Evolutionary conservation across 2,113 vertebrate species (phyloP).

Genomic region (Thunnus maccoyii): DNA sequence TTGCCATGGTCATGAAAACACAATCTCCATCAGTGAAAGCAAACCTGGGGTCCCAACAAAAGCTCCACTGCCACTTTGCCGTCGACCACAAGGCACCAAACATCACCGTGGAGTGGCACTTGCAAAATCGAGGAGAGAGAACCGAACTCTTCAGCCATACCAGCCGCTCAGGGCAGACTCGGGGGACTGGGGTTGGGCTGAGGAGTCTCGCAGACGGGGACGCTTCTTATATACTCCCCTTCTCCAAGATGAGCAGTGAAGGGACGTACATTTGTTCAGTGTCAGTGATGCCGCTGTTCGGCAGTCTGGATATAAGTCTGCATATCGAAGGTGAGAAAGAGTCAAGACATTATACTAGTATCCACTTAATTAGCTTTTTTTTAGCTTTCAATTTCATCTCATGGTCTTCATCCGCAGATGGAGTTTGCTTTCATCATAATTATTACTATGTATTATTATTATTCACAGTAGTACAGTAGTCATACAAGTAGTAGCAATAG

Average conservation of each 20-base stretch:
- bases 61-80: constrained; percentile 82
- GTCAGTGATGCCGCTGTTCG: constrained; percentile 71
- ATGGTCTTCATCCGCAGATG: too few species aligned
- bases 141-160: constrained; percentile 65
- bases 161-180: constrained; percentile 44
- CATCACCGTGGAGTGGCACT: constrained; percentile 71
- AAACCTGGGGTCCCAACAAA: constrained; percentile 61
- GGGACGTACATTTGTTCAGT: constrained; percentile 80
- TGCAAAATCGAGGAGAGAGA: constrained; percentile 64
- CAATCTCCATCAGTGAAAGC: constrained; percentile 67
- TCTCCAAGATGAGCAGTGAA: constrained; percentile 61
- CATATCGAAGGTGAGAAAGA: constrained; percentile 78
- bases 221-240: constrained; percentile 74
- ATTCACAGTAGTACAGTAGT: too few species aligned
- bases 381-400: too few species aligned
- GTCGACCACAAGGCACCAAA: constrained; percentile 75
- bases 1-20: constrained; percentile 76
- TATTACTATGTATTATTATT: too few species aligned
- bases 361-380: too few species aligned
- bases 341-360: too few species aligned
- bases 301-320: constrained; percentile 70
- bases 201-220: constrained; percentile 74
- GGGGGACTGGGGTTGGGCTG: constrained; percentile 57
- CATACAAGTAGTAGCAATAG: too few species aligned
- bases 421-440: too few species aligned